These are phyloP conservation scores for Sitodiplosis mosellana DNA, from an alignment of 1,140 invertebrate species.

Conservation along the genomic window DNA sequence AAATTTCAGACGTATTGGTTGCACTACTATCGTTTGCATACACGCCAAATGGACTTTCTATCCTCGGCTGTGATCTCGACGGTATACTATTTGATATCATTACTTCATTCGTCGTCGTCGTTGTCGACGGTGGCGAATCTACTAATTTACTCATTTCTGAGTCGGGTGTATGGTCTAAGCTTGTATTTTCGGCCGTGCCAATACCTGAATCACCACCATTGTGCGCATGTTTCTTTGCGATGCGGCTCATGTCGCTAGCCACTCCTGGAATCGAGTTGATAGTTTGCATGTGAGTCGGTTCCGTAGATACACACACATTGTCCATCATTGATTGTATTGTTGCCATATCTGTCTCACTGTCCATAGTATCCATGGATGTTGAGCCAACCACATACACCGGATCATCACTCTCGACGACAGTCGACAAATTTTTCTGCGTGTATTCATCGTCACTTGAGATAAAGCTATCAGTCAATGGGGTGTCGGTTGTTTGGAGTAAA, in stretches of 20 bases:
- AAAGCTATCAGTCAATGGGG: slow-evolving; percentile 23
- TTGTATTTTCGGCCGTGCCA: slow-evolving; percentile 47
- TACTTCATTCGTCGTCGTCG: background rate
- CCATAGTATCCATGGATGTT: slow-evolving; percentile 14
- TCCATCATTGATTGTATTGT: slow-evolving; percentile 29
- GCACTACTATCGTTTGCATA: too few species aligned
- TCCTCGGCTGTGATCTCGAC: background rate
- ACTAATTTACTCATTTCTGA: slow-evolving; percentile 23
- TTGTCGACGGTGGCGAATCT: too few species aligned
- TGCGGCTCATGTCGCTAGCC: too few species aligned
- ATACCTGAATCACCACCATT: slow-evolving; percentile 40
- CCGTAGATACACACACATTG: slow-evolving; percentile 28
- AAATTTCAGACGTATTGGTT: too few species aligned
- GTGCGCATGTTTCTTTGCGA: background rate
- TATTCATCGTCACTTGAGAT: slow-evolving; percentile 22
- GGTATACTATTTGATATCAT: too few species aligned
- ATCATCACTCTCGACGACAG: slow-evolving; percentile 17
- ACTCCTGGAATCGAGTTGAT: background rate
- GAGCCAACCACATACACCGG: background rate
- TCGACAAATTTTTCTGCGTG: slow-evolving; percentile 12
- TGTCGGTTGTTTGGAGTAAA: slow-evolving; percentile 20
- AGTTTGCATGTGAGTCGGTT: slow-evolving; percentile 21
- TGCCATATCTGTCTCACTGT: slow-evolving; percentile 23
- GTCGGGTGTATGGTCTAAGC: slow-evolving; percentile 38
- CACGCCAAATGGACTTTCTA: background rate